A percentile compares a stretch with the other conserved stretches of the same genome.
Conservation (phyloP, 2,113 vertebrate species). For the Odocoileus hemionus region DNA sequence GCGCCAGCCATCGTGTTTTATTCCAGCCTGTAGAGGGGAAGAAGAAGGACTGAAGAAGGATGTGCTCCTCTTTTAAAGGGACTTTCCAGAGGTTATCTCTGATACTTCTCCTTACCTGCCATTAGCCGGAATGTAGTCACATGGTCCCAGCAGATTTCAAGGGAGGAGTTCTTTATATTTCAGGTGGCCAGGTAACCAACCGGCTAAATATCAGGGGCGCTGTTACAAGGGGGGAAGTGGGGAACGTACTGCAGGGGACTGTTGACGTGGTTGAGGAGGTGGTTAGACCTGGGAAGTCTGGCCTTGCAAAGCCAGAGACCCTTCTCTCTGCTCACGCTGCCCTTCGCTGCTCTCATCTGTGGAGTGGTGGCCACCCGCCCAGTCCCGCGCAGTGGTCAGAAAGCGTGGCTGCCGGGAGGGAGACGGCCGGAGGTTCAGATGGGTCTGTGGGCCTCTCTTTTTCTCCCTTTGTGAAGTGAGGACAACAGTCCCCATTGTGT, state of each 20-base stretch:
- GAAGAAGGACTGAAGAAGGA: neutral
- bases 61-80: neutral
- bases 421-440: neutral
- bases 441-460: neutral
- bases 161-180: neutral
- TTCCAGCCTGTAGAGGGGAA: neutral
- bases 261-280: neutral
- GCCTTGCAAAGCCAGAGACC: neutral
- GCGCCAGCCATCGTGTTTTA: neutral
- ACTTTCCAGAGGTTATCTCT: neutral
- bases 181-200: neutral
- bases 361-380: neutral
- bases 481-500: neutral
- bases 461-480: neutral
- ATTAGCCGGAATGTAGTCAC: neutral
- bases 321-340: neutral
- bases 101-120: neutral
- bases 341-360: no score
- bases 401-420: neutral
- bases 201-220: neutral
- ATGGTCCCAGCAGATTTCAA: neutral
- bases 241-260: no score
- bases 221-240: neutral
- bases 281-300: neutral
- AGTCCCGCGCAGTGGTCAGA: accelerated